A percentile compares a stretch with the other conserved stretches of the same genome.
Conservation (phyloP, 2,113 vertebrate species). For the Laterallus jamaicensis region DNA sequence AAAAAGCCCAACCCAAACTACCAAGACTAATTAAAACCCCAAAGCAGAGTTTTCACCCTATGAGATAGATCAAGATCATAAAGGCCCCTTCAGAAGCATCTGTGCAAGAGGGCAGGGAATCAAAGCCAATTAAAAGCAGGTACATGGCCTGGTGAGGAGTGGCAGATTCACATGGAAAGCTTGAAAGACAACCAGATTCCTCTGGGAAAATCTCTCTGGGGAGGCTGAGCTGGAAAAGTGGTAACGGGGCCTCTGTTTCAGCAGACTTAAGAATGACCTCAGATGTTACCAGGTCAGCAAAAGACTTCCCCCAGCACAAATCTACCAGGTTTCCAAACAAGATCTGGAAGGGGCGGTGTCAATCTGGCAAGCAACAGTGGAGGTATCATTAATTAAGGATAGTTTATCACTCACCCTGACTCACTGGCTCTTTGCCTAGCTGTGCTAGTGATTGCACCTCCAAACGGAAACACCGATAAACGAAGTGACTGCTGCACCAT, state of each 20-base stretch:
- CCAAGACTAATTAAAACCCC: background rate
- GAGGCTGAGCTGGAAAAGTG: background rate
- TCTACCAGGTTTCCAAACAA: background rate
- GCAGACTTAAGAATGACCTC: background rate
- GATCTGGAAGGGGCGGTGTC: background rate
- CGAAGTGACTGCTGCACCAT: background rate
- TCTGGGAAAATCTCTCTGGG: background rate
- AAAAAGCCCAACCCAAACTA: background rate
- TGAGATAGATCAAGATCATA: background rate
- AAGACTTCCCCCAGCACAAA: background rate
- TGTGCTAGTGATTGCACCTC: background rate
- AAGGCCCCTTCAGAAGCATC: background rate
- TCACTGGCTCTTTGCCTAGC: background rate
- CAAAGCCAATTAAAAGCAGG: background rate
- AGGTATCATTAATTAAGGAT: background rate
- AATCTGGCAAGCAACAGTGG: background rate
- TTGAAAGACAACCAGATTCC: background rate
- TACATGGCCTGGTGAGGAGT: background rate
- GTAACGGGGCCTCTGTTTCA: fast-evolving
- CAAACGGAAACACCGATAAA: background rate
- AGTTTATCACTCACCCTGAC: background rate
- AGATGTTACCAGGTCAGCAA: background rate
- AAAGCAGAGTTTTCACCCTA: background rate
- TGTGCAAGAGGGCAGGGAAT: background rate
- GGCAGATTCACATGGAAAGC: background rate